These are phyloP conservation scores for Esox niger DNA, from an alignment of 2,113 vertebrate genomes.

Conservation along the genomic window DNA sequence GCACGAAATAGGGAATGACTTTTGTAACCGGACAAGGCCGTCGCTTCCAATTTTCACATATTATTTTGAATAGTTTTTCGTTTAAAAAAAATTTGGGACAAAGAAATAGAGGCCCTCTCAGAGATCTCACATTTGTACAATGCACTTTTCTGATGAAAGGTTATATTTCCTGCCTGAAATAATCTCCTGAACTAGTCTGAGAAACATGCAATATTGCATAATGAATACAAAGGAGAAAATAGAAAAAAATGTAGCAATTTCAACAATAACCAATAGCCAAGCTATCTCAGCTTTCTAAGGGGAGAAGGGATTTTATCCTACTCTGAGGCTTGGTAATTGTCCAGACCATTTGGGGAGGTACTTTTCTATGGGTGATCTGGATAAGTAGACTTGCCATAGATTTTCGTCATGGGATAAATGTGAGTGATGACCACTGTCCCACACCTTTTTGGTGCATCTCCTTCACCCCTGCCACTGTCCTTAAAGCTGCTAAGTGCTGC, in stretches of 20 bases:
- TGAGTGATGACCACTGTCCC: slow-evolving; percentile 47
- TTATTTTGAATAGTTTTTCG: background rate
- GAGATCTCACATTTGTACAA: background rate
- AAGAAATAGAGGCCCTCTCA: background rate
- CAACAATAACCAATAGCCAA: background rate
- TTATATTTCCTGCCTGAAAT: background rate
- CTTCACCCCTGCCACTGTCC: slow-evolving; percentile 44
- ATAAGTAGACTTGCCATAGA: slow-evolving; percentile 47
- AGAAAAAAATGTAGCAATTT: background rate
- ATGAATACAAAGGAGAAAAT: background rate
- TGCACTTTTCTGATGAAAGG: background rate
- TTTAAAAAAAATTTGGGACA: background rate
- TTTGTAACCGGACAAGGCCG: background rate
- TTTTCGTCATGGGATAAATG: slow-evolving; percentile 46
- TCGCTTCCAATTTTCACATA: background rate
- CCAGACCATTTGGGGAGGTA: slow-evolving; percentile 29
- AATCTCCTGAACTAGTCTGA: background rate
- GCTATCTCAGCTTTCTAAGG: slow-evolving; percentile 5
- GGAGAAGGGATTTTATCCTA: slow-evolving; percentile 19
- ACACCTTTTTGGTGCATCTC: slow-evolving; percentile 38
- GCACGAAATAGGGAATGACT: background rate
- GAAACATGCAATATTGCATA: background rate
- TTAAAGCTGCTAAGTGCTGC: slow-evolving; percentile 18
- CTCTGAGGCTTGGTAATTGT: slow-evolving; percentile 31
- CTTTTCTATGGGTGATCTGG: slow-evolving; percentile 28